These are phyloP conservation scores for Bryconaethiops microstoma DNA, from an alignment of 2,797 vertebrate genomes.

Conservation along the genomic window DNA sequence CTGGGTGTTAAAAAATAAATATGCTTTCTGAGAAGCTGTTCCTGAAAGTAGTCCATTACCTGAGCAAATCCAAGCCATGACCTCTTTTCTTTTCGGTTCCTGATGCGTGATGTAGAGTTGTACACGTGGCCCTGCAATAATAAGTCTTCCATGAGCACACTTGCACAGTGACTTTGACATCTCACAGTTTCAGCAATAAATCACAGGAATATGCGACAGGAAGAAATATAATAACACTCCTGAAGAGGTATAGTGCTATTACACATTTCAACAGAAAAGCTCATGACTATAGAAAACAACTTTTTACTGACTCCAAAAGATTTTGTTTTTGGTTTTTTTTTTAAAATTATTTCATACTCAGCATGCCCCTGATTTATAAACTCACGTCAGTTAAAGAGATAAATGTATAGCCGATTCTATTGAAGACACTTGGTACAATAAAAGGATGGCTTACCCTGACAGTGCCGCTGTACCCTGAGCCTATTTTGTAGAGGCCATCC, in stretches of 20 bases:
- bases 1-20: not conserved
- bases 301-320: too few relatives aligned
- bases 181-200: not conserved
- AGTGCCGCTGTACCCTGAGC: constrained; percentile 98
- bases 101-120: constrained; percentile 97
- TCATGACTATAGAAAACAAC: not conserved
- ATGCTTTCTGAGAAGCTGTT: not conserved
- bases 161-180: not conserved
- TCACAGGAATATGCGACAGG: not conserved
- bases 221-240: not conserved
- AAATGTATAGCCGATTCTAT: not conserved
- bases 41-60: constrained; percentile 74
- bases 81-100: constrained; percentile 95
- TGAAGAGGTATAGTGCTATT: not conserved
- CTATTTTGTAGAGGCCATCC: constrained; percentile 98
- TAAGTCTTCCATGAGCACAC: constrained; percentile 36
- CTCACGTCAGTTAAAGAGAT: not conserved
- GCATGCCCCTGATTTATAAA: not conserved
- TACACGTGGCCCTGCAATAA: constrained; percentile 94
- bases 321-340: too few relatives aligned
- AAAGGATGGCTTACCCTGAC: constrained; percentile 81
- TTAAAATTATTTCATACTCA: not conserved
- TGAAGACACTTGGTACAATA: not conserved
- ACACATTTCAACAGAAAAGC: not conserved
- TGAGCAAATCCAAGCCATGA: constrained; percentile 99